Conservation (phyloP, 1,140 invertebrate genomes). For the Coenobita brevimanus region DNA sequence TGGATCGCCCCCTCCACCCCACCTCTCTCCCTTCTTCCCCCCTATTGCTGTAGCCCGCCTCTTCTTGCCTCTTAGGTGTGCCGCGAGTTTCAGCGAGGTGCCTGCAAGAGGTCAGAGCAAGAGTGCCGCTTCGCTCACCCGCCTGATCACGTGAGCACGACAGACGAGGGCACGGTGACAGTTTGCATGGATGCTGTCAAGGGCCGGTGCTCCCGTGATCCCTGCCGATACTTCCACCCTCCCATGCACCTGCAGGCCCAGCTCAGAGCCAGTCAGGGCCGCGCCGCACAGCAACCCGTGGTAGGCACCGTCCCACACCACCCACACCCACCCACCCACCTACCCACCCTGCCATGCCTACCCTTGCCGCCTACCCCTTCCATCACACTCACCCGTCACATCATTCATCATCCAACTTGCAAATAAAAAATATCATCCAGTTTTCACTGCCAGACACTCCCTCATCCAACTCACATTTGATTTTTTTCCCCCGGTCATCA, state of each 20-base stretch:
- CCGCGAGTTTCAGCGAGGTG: conserved; percentile 97
- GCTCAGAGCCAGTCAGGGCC: conserved; percentile 96
- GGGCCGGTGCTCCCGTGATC: conserved; percentile 95
- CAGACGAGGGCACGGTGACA: conserved; percentile 96
- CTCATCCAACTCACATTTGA: no score
- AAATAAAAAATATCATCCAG: no score
- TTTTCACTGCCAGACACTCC: no score
- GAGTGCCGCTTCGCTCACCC: conserved; percentile 99
- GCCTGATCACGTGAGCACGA: conserved; percentile 89
- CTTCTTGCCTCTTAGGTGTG: conserved; percentile 85
- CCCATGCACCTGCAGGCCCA: conserved; percentile 98
- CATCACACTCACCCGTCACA: conserved; percentile 1
- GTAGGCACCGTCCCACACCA: conserved; percentile 81
- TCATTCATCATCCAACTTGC: conserved; percentile 19
- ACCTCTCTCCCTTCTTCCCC: conserved; percentile 37
- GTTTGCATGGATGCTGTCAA: conserved; percentile 99
- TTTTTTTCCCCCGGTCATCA: no score
- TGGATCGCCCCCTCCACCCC: conserved; percentile 8
- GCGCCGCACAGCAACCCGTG: conserved; percentile 78
- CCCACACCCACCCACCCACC: conserved; percentile 25
- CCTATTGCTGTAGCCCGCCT: conserved; percentile 68
- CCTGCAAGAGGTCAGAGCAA: conserved; percentile 94
- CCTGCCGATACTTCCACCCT: conserved; percentile 98
- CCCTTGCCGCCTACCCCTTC: conserved; percentile 1
- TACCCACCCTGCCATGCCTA: conserved; percentile 70